Evolutionary conservation across 2,888 invertebrate species (phyloP).

Genomic region (Myopa tessellatipennis): DNA sequence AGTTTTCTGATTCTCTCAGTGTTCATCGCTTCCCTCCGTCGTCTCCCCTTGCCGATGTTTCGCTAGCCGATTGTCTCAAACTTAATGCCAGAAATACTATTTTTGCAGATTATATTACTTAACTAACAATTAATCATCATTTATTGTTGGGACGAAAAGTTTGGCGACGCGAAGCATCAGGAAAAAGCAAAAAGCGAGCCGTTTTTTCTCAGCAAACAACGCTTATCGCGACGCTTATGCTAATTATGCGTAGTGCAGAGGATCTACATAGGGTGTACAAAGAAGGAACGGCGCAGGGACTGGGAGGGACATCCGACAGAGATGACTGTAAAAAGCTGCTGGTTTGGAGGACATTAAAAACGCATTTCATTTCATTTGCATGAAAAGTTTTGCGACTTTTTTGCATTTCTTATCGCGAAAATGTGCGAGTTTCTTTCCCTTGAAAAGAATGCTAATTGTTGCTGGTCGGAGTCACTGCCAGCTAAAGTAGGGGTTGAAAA

Average conservation of each 20-base stretch:
- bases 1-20: no score
- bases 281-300: neutral
- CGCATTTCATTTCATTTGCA: constrained; percentile 36
- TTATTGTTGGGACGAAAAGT: constrained; percentile 29
- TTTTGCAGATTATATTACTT: constrained; percentile 25
- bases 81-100: neutral
- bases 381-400: constrained; percentile 28
- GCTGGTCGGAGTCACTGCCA: constrained; percentile 14
- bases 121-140: constrained; percentile 41
- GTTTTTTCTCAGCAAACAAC: neutral
- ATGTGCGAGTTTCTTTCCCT: neutral
- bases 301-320: neutral
- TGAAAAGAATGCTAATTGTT: constrained; percentile 18
- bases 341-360: constrained; percentile 10
- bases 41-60: no score
- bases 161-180: neutral
- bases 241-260: constrained; percentile 15
- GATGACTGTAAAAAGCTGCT: neutral
- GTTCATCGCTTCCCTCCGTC: no score
- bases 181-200: neutral
- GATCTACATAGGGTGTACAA: neutral
- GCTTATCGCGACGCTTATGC: constrained; percentile 26
- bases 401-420: constrained; percentile 41
- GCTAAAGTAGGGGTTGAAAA: neutral
- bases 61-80: no score